These are phyloP conservation scores for Tenthredo amoena DNA, from an alignment of 2,888 invertebrate genomes.

Conservation along the genomic window DNA sequence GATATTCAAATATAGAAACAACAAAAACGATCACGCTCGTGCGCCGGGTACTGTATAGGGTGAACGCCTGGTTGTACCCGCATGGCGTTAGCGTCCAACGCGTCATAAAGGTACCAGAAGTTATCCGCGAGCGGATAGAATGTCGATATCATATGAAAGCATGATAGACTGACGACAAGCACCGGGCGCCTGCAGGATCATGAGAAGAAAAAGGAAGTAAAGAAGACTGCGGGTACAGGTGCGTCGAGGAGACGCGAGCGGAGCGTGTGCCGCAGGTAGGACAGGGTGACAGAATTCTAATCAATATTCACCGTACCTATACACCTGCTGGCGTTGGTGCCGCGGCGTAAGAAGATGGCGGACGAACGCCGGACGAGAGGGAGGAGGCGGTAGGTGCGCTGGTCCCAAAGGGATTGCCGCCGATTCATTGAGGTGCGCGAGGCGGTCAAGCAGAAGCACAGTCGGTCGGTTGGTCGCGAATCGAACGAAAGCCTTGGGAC, in stretches of 20 bases:
- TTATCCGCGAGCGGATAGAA: conserved; percentile 21
- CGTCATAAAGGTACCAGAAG: conserved; percentile 35
- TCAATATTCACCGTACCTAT: conserved; percentile 52
- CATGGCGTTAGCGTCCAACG: conserved; percentile 15
- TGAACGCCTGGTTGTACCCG: conserved; percentile 45
- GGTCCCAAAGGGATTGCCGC: conserved; percentile 42
- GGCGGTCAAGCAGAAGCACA: conserved; percentile 44
- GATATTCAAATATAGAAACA: conserved; percentile 32
- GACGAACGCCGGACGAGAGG: conserved; percentile 58
- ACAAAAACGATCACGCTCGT: conserved; percentile 25
- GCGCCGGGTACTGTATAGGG: not conserved
- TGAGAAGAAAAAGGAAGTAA: conserved; percentile 18
- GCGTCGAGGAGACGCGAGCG: conserved; percentile 47
- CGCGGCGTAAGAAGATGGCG: conserved; percentile 62
- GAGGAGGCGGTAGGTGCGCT: conserved; percentile 60
- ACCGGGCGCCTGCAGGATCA: conserved; percentile 17
- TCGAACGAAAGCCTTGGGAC: conserved; percentile 3
- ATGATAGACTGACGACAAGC: not conserved
- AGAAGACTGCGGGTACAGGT: conserved; percentile 57
- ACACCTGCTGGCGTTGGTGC: conserved; percentile 43
- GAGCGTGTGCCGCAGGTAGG: conserved; percentile 47
- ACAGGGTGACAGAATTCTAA: conserved; percentile 48
- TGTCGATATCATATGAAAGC: not conserved
- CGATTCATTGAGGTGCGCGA: conserved; percentile 50
- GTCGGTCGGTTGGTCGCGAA: conserved; percentile 26